phyloP scores from a whole-genome alignment of 1,140 invertebrate species.

The Leguminivora glycinivorella region DNA sequence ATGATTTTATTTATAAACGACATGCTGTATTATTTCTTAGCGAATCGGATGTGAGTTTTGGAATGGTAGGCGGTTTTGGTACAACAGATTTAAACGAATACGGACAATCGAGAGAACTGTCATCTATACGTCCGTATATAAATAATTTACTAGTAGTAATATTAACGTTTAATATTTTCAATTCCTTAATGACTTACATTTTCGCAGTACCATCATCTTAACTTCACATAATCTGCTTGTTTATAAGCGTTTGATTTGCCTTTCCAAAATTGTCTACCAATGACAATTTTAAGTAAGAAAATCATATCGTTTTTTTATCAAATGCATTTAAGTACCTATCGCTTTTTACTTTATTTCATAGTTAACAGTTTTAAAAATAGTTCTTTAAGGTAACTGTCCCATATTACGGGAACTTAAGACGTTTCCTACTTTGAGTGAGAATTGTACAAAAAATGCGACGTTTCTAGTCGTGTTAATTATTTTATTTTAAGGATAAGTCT shows the following conservation, averaged over 20 bases:
- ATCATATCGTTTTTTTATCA: neutral
- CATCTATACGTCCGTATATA: slow-evolving; percentile 34
- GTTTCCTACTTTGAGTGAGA: too few species aligned
- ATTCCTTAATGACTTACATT: neutral
- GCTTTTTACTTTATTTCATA: neutral
- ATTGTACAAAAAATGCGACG: too few species aligned
- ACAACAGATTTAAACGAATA: slow-evolving; percentile 43
- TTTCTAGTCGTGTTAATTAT: too few species aligned
- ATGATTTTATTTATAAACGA: slow-evolving; percentile 30
- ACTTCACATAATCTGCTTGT: neutral
- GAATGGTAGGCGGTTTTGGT: slow-evolving; percentile 47
- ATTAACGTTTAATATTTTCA: neutral
- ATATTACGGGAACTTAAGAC: too few species aligned
- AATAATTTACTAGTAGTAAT: neutral
- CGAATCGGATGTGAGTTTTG: slow-evolving; percentile 18
- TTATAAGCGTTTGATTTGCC: neutral
- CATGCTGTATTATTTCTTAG: slow-evolving; percentile 18
- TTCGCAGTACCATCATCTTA: neutral
- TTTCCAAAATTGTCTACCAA: slow-evolving; percentile 6
- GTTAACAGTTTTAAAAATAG: too few species aligned
- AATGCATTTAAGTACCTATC: neutral
- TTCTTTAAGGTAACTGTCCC: too few species aligned
- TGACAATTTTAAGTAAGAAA: slow-evolving; percentile 23
- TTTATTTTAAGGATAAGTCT: too few species aligned
- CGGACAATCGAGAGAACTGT: slow-evolving; percentile 31